Conservation (phyloP, 2,113 vertebrate species). For the Neomonachus schauinslandi region DNA sequence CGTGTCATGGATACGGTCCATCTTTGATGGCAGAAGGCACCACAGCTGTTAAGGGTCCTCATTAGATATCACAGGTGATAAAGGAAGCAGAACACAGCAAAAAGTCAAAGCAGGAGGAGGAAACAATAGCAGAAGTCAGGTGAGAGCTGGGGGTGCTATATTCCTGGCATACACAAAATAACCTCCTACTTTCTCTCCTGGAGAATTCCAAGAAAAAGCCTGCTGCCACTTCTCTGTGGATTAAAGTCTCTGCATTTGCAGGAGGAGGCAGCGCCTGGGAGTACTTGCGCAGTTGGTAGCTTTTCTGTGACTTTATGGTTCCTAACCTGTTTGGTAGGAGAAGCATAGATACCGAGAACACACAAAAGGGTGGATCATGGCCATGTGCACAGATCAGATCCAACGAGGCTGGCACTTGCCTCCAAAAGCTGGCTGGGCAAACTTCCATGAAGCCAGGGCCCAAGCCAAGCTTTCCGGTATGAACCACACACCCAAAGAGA, state of each 20-base stretch:
- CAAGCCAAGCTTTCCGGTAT: neutral
- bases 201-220: neutral
- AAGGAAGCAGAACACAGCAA: neutral
- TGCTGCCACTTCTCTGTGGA: too few species aligned
- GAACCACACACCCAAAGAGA: neutral
- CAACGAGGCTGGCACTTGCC: constrained; percentile 13
- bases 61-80: neutral
- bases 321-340: neutral
- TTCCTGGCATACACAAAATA: neutral
- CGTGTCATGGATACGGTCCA: fast-evolving
- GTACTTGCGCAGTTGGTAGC: neutral
- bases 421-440: neutral
- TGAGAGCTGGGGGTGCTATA: neutral
- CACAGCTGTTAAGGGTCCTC: neutral
- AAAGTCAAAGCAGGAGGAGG: neutral
- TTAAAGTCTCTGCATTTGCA: neutral
- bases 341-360: neutral
- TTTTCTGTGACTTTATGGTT: neutral
- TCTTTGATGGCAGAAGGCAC: too few species aligned
- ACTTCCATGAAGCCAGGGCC: neutral
- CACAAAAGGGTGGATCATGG: neutral
- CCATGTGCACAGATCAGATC: neutral
- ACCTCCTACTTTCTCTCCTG: neutral
- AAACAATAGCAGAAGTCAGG: neutral
- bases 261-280: neutral